Percentiles rank a stretch among this genome's conserved stretches.
These are phyloP conservation scores for Choloepus didactylus DNA, from an alignment of 2,797 vertebrate species.

Conservation along the genomic window DNA sequence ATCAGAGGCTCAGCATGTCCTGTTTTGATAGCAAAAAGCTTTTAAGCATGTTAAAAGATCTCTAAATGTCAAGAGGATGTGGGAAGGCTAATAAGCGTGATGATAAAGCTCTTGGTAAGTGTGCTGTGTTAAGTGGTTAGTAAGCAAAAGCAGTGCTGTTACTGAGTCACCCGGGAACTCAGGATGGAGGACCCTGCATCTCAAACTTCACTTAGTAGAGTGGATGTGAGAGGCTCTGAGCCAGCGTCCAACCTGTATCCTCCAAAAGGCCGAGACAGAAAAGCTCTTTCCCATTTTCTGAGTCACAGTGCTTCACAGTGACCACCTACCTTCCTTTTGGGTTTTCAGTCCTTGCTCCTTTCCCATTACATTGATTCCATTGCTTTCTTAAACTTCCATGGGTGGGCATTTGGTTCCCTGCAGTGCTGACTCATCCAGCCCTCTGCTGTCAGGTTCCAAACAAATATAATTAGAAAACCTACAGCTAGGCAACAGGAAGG, in stretches of 20 bases:
- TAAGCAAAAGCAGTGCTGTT: not conserved
- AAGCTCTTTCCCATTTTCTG: not conserved
- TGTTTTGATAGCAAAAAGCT: conserved; percentile 71
- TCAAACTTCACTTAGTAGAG: not conserved
- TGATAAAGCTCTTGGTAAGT: conserved; percentile 52
- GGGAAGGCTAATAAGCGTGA: conserved; percentile 56
- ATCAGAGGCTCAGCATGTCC: not conserved
- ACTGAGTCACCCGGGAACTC: not conserved
- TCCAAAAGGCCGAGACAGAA: not conserved
- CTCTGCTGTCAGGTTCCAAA: conserved; percentile 68
- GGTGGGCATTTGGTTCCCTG: conserved; percentile 61
- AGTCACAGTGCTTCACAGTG: not conserved
- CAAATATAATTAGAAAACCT: conserved; percentile 75
- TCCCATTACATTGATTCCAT: not conserved
- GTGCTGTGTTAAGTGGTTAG: conserved; percentile 7
- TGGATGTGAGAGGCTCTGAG: not conserved
- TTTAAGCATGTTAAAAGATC: conserved; percentile 60
- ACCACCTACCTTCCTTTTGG: conserved; percentile 6
- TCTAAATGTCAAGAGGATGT: conserved; percentile 66
- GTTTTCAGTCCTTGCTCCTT: conserved; percentile 32
- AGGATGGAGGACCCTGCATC: not conserved
- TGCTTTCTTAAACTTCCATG: conserved; percentile 68
- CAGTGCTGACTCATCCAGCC: conserved; percentile 72
- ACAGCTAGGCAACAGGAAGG: conserved; percentile 55
- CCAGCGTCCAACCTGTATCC: not conserved